phyloP scores from a whole-genome alignment of 2,797 vertebrate species.

The Sebastolobus alascanus region DNA sequence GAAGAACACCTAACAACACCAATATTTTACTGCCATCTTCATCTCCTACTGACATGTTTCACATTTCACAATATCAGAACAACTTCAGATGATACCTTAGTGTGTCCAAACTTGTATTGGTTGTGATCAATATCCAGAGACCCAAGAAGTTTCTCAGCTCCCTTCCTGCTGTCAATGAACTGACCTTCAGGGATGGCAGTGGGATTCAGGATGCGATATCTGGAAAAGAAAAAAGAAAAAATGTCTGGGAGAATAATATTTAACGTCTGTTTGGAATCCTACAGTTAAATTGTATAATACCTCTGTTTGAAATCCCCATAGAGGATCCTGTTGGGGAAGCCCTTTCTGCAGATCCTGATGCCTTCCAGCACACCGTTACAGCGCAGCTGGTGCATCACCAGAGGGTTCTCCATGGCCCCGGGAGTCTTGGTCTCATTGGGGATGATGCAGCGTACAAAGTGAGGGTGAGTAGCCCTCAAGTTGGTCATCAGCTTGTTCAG shows the following conservation, averaged over 20 bases:
- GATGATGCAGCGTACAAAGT: constrained; percentile 91
- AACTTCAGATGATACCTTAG: constrained; percentile 80
- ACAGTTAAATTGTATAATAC: constrained; percentile 60
- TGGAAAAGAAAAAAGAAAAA: constrained; percentile 35
- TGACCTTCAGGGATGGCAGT: constrained; percentile 84
- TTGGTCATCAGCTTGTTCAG: constrained; percentile 90
- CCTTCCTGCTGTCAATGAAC: constrained; percentile 85
- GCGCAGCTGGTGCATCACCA: constrained; percentile 90
- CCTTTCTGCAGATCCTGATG: constrained; percentile 92
- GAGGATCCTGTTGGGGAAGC: constrained; percentile 89
- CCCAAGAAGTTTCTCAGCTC: constrained; percentile 82
- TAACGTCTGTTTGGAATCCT: not conserved
- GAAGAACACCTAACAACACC: constrained; percentile 88
- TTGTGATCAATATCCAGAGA: constrained; percentile 83
- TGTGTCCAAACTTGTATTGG: constrained; percentile 87
- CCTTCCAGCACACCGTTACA: constrained; percentile 90
- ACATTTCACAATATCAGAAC: not conserved
- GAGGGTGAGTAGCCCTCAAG: constrained; percentile 88
- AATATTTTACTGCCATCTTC: not conserved
- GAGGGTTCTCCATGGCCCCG: constrained; percentile 82
- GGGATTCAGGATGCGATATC: constrained; percentile 85
- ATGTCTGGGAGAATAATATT: not conserved
- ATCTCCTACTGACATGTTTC: not conserved
- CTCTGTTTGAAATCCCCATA: constrained; percentile 91
- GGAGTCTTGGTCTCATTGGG: constrained; percentile 92